A percentile compares a stretch with the other conserved stretches of the same genome.
Conservation (phyloP, 1,140 invertebrate species). For the Brachionus paranguensis region DNA sequence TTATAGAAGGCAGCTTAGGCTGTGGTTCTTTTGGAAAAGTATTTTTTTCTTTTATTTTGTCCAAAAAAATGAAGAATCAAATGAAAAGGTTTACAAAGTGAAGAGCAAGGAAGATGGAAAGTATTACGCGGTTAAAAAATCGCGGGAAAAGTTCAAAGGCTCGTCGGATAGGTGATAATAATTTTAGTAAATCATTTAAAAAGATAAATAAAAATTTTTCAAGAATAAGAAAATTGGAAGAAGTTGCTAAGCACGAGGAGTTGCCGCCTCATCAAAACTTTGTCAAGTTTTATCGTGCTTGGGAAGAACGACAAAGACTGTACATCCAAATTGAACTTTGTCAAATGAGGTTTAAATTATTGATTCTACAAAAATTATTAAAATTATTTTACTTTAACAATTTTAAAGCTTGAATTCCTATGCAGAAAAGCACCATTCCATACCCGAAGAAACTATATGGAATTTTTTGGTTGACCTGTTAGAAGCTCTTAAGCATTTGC, state of each 20-base stretch:
- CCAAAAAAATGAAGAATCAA: neutral
- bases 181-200: neutral
- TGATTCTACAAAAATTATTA: neutral
- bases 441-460: conserved; percentile 58
- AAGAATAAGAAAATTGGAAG: conserved; percentile 62
- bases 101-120: conserved; percentile 63
- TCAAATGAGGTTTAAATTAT: conserved; percentile 54
- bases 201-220: neutral
- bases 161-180: conserved; percentile 59
- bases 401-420: conserved; percentile 53
- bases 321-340: conserved; percentile 72
- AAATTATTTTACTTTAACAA: neutral
- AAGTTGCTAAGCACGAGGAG: conserved; percentile 66
- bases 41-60: conserved; percentile 57
- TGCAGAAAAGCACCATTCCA: conserved; percentile 57
- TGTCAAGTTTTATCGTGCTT: conserved; percentile 65
- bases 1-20: conserved; percentile 62
- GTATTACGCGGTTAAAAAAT: conserved; percentile 67
- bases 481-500: conserved; percentile 64
- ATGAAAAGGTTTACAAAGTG: conserved; percentile 60
- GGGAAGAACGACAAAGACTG: conserved; percentile 67
- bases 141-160: conserved; percentile 61
- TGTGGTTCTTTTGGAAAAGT: conserved; percentile 65
- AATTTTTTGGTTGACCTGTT: conserved; percentile 59
- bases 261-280: conserved; percentile 65